A percentile compares a stretch with the other conserved stretches of the same genome.
These are phyloP conservation scores for Oreotrochilus melanogaster DNA, from an alignment of 2,113 vertebrate genomes.

Conservation along the genomic window DNA sequence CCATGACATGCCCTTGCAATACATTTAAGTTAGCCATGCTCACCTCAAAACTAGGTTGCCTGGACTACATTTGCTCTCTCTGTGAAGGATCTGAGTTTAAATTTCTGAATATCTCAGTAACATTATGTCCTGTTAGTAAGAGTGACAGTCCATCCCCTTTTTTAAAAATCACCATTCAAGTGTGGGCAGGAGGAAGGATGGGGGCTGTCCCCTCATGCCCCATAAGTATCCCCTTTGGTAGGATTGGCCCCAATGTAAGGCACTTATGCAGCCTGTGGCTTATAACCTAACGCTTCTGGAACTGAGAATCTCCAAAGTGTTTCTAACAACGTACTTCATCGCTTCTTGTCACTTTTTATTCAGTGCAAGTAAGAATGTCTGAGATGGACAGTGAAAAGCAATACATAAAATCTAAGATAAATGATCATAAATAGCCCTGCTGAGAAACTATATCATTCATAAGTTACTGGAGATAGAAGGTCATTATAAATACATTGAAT, in stretches of 20 bases:
- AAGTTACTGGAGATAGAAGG: conserved; percentile 28
- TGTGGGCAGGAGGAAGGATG: rapidly evolving
- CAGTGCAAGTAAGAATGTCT: not conserved
- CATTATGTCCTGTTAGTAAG: not conserved
- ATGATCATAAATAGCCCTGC: conserved; percentile 26
- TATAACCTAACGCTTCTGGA: not conserved
- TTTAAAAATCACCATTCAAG: not conserved
- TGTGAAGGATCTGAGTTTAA: not conserved
- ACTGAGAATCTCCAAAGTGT: not conserved
- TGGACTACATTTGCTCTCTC: not conserved
- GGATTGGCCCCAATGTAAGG: not conserved
- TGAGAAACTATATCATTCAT: conserved; percentile 14
- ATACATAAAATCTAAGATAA: conserved; percentile 1
- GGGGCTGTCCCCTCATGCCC: not conserved
- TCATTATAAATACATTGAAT: not conserved
- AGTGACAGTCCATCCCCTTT: not conserved
- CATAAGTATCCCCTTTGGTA: not conserved
- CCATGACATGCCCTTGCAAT: not conserved
- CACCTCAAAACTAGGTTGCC: not conserved
- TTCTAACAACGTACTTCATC: not conserved
- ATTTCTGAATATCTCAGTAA: not conserved
- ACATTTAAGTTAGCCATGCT: not conserved
- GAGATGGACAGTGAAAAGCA: conserved; percentile 32
- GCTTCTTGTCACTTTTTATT: conserved; percentile 19
- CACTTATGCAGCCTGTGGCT: not conserved